These are phyloP conservation scores for Pheosia gnoma DNA, from an alignment of 2,888 invertebrate genomes.

Conservation along the genomic window DNA sequence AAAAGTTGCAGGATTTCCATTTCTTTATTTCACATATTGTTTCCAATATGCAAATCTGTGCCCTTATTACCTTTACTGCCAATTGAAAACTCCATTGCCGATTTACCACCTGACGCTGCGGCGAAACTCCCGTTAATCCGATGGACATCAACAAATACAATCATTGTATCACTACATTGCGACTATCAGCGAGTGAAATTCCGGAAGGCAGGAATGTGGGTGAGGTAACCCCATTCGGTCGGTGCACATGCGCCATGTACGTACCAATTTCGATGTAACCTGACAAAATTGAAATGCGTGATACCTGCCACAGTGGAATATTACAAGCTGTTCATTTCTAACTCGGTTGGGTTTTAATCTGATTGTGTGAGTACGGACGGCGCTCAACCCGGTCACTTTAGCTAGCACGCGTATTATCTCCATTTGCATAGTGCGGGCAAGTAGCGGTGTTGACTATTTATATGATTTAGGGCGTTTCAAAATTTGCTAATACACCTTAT, in stretches of 20 bases:
- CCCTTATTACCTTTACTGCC: neutral
- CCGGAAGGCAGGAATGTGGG: slow-evolving; percentile 79
- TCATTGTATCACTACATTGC: slow-evolving; percentile 62
- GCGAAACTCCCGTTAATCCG: slow-evolving; percentile 30
- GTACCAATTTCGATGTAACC: slow-evolving; percentile 70
- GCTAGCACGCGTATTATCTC: slow-evolving; percentile 75
- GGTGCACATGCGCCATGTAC: slow-evolving; percentile 74
- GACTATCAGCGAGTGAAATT: slow-evolving; percentile 76
- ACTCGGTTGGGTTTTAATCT: slow-evolving; percentile 70
- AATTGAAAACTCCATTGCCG: slow-evolving; percentile 25
- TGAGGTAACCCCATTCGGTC: slow-evolving; percentile 77
- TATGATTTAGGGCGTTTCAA: no score
- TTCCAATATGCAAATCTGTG: no score
- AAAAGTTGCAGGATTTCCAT: no score
- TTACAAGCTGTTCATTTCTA: slow-evolving; percentile 60
- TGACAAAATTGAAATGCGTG: slow-evolving; percentile 58
- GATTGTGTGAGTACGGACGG: slow-evolving; percentile 69
- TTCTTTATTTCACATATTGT: no score
- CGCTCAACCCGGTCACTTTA: slow-evolving; percentile 77
- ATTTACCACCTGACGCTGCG: slow-evolving; percentile 32
- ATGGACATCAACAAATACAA: slow-evolving; percentile 53
- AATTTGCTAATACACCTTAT: no score
- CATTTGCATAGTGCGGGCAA: slow-evolving; percentile 79
- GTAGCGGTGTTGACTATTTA: slow-evolving; percentile 63
- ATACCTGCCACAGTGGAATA: slow-evolving; percentile 37